Evolutionary conservation across 2,113 vertebrate species (phyloP), one percentile per base, ranked within the genome.

Genomic region (Odocoileus hemionus): DNA sequence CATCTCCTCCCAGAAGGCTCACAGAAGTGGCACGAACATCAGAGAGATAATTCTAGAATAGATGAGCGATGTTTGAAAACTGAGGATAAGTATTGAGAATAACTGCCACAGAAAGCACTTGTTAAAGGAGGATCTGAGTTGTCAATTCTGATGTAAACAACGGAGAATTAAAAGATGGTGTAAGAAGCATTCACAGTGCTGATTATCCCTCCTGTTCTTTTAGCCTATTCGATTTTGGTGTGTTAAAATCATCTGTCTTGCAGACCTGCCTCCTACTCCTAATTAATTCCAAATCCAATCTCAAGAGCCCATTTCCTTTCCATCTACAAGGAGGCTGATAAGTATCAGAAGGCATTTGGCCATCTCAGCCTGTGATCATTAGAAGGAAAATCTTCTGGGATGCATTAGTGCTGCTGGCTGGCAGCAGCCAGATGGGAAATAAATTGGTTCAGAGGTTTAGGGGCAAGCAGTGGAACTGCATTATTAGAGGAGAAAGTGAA

Each of bases 241-340:
- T 70, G 16, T 82, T 84, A 79, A 15, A 45, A 43, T 92, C 60
- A 79, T 33, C 30, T 54, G 17, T 82, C 83, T 55, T 83, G 39
- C 54, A 97, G 57, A 76, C 23, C 15, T 95, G 89, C 60, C 79
- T 95, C 43, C 50, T 60, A 36, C 54, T 86, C 92, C 83, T 95
- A 57, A 91, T 93, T 85, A 91, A 84, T 92, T 89, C 47, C 70
- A 74, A 83, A 79, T 28, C 47, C 10, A 12, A 60, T 86, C 55
- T 74, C 54, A 58, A 93, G 92, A 95, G 84, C n/a, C 70, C 60
- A 45, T 79, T 96, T 89, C 45, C 54, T 91, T 83, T 74, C 30
- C 60, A 45, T 55, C 16, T 61, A 47, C 70, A 89, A 47, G 36
- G 60, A 96, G 55, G 36, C 43, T 43, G 89, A 91, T 45, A 61